Evolutionary conservation across 2,113 vertebrate species (phyloP), one percentile per base, ranked within the genome.

Genomic region (Dolichotis patagonum): DNA sequence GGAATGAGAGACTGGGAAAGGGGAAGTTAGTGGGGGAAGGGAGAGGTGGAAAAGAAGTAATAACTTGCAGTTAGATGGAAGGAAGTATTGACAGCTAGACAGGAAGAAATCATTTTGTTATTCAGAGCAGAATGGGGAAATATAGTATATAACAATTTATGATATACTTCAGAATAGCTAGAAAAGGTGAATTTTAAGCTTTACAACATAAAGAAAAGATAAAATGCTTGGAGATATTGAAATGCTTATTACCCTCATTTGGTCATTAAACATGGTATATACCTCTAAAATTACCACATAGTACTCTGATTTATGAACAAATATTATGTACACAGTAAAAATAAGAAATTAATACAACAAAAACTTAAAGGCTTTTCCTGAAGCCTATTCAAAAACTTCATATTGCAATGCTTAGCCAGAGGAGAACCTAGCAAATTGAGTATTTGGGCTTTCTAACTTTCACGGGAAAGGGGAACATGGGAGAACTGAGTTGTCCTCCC

Each of bases 11-110:
- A 3, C 2, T 80, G 38, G 32, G 16, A 71, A 81, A 1, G n/a
- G 5, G 56, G 52, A 0, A 1, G 5, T 4, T 10, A 85, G n/a
- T 0, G 43, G 30, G 2, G 0, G 2, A 35, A 81, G 7, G 62
- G 9, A 62, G 7, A 65, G 4, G 6, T 46, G 20, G 73, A 8
- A 43, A n/a, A 28, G 7, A 26, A 14, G 38, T 7, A 60, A 6
- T 22, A 60, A 9, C 11, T 30, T 77, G 28, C 24, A 77, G 24
- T 26, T 58, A 84, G 52, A 16, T 0, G 14, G 13, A 20, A 92
- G 65, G 7, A 26, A 14, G 30, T 7, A 73, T 1, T 22, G 43
- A 9, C 24, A 77, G 11, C 13, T 71, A 84, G 52, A 24, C 1
- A 22, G 13, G 28, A 92, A 41, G 32, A 60, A 49, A 46, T 54